Evolutionary conservation across 2,797 vertebrate genomes (phyloP).

Genomic region (Gambelia wislizenii): DNA sequence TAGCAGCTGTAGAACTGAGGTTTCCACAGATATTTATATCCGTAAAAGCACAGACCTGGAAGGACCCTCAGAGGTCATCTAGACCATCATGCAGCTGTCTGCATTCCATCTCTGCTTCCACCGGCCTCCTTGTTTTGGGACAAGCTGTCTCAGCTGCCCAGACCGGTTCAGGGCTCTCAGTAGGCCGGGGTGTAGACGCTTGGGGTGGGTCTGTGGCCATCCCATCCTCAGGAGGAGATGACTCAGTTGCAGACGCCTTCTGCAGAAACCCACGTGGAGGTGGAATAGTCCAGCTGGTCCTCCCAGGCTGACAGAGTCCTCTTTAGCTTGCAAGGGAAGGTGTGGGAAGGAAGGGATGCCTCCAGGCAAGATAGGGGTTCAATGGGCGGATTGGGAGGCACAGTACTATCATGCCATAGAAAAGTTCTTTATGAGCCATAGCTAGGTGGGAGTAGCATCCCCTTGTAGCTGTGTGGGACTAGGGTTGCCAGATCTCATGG

Average conservation of each 20-base stretch:
- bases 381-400: background rate
- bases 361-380: background rate
- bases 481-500: no score
- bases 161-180: constrained; percentile 60
- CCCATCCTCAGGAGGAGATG: background rate
- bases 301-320: background rate
- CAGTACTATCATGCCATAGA: no score
- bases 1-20: no score
- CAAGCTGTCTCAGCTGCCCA: background rate
- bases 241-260: background rate
- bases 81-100: background rate
- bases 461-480: no score
- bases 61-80: no score
- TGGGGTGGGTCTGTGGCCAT: constrained; percentile 16
- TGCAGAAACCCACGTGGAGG: background rate
- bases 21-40: no score
- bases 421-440: no score
- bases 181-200: background rate
- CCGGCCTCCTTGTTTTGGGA: accelerated
- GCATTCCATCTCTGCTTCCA: background rate
- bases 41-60: no score
- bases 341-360: background rate
- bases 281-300: background rate
- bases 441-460: no score
- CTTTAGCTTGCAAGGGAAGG: background rate